Base-by-base conservation (phyloP, 2,888 invertebrate species). In the Augochlorella aurata region DNA sequence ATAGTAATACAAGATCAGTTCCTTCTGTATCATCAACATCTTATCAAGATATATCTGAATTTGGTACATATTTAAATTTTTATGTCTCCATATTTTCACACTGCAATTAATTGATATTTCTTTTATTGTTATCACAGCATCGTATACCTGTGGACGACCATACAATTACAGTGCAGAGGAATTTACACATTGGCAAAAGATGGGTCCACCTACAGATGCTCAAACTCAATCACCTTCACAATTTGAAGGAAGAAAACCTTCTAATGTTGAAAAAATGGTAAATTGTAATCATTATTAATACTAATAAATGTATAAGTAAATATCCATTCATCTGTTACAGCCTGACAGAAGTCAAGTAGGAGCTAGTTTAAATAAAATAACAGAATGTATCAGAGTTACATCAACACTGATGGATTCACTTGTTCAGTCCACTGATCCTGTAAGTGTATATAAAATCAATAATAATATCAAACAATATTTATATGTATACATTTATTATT, bases 301-400 rank as follows among this genome's bases (percentile, higher is more conserved):
- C 47, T 49, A 65, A 21, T 38, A 21, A 45, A 21, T 5, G n/a
- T 24, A 12, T 1, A 14, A 47, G 16, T 67, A 21, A 67, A 61
- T 50, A 54, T 67, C 44, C 18, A 72, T 68, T 52, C 2, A 66
- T n/a, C 85, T 78, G 21, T 78, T 85, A 58, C 77, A 93, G 93
- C 96, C 96, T 9, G 96, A 96, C 87, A 95, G 96, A 72, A 95
- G 95, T 38, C 95, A 96, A 74, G 96, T 97, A 61, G 96, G 96
- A 90, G 95, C 95, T 50, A 95, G 96, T 69, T 94, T 97, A 24
- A 95, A 95, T 80, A 96, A 97, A 93, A 97, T 97, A 84, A 94
- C 96, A 70, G 97, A 97, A 90, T 97, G 96, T 91, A 96, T 97
- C 82, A 94, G 95, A 90, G 95, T 96, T 54, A 97, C 96, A 8